A percentile compares a stretch with the other conserved stretches of the same genome.
Conservation (phyloP, 1,140 invertebrate species). For the Copidosoma floridanum region DNA sequence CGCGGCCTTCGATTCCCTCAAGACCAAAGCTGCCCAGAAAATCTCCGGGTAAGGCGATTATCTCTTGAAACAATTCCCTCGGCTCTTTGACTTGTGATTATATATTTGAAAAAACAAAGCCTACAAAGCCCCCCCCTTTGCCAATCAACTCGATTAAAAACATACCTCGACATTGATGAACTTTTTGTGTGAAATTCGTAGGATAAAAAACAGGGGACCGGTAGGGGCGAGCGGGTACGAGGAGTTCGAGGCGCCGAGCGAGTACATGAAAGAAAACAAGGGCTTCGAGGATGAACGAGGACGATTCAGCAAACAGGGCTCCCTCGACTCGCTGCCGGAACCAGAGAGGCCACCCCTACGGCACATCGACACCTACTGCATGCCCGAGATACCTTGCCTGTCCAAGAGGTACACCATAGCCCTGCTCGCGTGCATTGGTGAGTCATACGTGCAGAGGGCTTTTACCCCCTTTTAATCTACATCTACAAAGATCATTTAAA, state of each 20-base stretch:
- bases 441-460: conserved; percentile 27
- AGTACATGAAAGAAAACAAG: conserved; percentile 56
- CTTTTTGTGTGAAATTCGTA: too few relatives aligned
- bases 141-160: too few relatives aligned
- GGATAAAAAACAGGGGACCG: conserved; percentile 4
- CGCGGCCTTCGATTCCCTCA: conserved; percentile 48
- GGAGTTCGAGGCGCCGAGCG: conserved; percentile 61
- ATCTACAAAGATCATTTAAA: neutral
- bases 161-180: too few relatives aligned
- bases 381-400: conserved; percentile 84
- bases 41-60: conserved; percentile 45
- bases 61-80: too few relatives aligned
- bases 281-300: conserved; percentile 56
- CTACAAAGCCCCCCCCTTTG: too few relatives aligned
- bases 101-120: too few relatives aligned
- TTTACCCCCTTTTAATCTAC: neutral
- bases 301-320: conserved; percentile 57
- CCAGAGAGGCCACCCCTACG: conserved; percentile 77
- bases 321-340: conserved; percentile 68
- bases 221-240: conserved; percentile 53
- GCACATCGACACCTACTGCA: conserved; percentile 84
- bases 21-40: conserved; percentile 47
- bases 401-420: conserved; percentile 86
- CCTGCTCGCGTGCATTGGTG: conserved; percentile 76
- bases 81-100: too few relatives aligned